Conservation (phyloP, 2,888 invertebrate genomes). For the Chrysotoxum bicinctum region DNA sequence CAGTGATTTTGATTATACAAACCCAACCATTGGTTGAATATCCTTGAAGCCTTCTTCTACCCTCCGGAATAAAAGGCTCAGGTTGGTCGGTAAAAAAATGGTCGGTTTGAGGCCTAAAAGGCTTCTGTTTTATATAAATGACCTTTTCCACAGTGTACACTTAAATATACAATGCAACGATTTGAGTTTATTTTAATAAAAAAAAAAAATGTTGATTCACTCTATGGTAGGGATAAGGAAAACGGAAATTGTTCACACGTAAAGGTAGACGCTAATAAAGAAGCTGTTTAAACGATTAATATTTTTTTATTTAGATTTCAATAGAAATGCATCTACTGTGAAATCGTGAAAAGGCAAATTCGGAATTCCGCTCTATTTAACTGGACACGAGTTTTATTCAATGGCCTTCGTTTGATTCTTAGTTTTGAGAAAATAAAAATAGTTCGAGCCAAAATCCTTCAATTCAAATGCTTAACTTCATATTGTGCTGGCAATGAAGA, state of each 20-base stretch:
- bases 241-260: constrained; percentile 67
- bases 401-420: not conserved
- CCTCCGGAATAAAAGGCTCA: not conserved
- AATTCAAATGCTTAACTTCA: not conserved
- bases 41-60: constrained; percentile 15
- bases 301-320: constrained; percentile 6
- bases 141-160: constrained; percentile 36
- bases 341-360: not conserved
- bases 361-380: constrained; percentile 33
- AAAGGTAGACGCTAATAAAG: constrained; percentile 39
- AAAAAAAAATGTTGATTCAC: constrained; percentile 47
- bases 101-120: constrained; percentile 8
- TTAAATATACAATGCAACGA: constrained; percentile 54
- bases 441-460: not conserved
- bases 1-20: constrained; percentile 67
- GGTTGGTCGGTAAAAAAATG: constrained; percentile 1
- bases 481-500: not conserved
- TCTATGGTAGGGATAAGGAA: constrained; percentile 26
- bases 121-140: constrained; percentile 35
- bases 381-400: not conserved
- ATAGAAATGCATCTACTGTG: not conserved
- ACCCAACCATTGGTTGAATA: constrained; percentile 8
- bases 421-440: not conserved
- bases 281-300: constrained; percentile 10
- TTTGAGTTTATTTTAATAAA: constrained; percentile 55